Evolutionary conservation across 2,797 vertebrate genomes (phyloP), one percentile per base, ranked within the genome.

Genomic region (Margarornis squamiger): DNA sequence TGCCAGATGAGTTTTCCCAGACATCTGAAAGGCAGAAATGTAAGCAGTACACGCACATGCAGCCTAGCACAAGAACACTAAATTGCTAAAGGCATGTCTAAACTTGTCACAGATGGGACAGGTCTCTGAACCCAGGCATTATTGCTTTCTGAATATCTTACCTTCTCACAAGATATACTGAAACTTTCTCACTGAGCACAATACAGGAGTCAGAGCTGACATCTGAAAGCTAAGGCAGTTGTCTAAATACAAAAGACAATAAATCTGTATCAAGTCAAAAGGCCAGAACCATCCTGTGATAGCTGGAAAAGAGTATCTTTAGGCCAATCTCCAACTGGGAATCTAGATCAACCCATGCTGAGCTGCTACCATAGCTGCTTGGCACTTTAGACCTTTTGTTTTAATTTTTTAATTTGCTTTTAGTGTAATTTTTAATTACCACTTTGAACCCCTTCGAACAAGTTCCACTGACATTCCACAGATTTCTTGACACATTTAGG

Each of bases 231-330:
- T 2, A 5, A 79, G 27, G 18, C 38, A 75, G n/a, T 49, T 93
- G 55, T 76, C 87, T 81, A 86, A 96, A 86, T 54, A 73, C 41
- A 59, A 82, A 88, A 86, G 73, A 57, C 71, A 85, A 39, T 55
- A 94, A 88, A 93, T 67, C 79, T n/a, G 71, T 74, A 86, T 9
- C 34, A 79, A 86, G 88, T 72, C 92, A 92, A 85, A 93, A 95
- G 59, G n/a, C 38, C 57, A 88, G 63, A 79, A 90, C 0, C 10
- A 79, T 77, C 67, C 66, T 66, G 82, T 49, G 61, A 67, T 79
- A 92, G 38, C 45, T 84, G n/a, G 29, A 70, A 91, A 92, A 87
- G 36, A 26, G 16, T 75, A 72, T 90, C 75, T 84, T 43, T 66
- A 92, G 39, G 36, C 36, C 63, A 61, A 5, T 61, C 21, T 78